Percentiles rank a stretch among this genome's conserved stretches.
Conservation (phyloP, 2,113 vertebrate genomes). For the Gnathonemus longibarbis region DNA sequence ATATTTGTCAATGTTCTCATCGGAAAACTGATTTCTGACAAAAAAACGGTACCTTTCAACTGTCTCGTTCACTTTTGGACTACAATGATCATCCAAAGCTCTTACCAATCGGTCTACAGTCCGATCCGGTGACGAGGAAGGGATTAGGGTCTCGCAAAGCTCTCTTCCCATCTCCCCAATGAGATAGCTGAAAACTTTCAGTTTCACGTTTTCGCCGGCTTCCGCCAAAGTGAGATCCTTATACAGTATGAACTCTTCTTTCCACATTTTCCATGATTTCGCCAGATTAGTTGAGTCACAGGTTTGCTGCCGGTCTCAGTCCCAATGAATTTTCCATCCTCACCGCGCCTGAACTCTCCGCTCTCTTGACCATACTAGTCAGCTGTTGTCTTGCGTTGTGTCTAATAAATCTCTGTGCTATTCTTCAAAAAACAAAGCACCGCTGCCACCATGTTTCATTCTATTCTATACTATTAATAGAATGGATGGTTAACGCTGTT, state of each 20-base stretch:
- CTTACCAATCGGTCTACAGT: background rate
- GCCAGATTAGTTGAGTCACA: background rate
- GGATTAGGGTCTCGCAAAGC: background rate
- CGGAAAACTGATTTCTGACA: constrained; percentile 10
- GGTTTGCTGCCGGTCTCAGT: background rate
- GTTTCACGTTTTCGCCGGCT: constrained; percentile 1
- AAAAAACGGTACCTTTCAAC: constrained; percentile 25
- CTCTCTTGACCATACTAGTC: too few relatives aligned
- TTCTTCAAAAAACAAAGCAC: too few relatives aligned
- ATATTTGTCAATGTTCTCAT: constrained; percentile 26
- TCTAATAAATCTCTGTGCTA: too few relatives aligned
- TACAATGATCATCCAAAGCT: background rate
- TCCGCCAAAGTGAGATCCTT: background rate
- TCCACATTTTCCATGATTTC: background rate
- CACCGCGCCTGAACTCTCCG: too few relatives aligned
- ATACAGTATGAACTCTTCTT: constrained; percentile 6
- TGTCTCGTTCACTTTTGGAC: constrained; percentile 15
- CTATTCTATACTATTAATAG: too few relatives aligned
- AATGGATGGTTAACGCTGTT: too few relatives aligned
- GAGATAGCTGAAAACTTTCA: constrained; percentile 10
- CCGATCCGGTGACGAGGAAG: background rate
- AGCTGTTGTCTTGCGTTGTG: too few relatives aligned
- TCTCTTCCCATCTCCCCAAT: background rate
- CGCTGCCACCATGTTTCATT: too few relatives aligned
- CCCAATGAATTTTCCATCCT: too few relatives aligned